A percentile compares a stretch with the other conserved stretches of the same genome.
Conservation (phyloP, 2,888 invertebrate genomes). For the Diarsia dahlii region DNA sequence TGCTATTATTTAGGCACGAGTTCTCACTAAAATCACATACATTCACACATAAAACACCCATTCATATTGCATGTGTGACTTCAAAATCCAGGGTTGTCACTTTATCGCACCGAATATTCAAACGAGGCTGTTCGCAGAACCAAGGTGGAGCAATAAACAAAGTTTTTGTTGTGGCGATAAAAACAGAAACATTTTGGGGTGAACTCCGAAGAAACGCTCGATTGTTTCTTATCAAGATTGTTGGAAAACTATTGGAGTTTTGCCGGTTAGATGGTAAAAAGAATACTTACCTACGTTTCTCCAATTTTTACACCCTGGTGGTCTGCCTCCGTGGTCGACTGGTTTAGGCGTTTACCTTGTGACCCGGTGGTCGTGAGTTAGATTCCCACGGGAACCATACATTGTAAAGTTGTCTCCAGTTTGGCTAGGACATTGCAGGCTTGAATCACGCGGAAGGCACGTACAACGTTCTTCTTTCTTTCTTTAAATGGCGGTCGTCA, state of each 20-base stretch:
- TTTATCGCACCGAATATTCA: conserved; percentile 37
- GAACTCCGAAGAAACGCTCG: conserved; percentile 50
- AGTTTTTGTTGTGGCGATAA: conserved; percentile 45
- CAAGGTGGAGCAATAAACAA: conserved; percentile 28
- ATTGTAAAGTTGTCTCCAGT: no score
- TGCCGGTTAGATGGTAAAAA: conserved; percentile 38
- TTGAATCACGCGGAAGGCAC: no score
- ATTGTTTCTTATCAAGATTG: conserved; percentile 71
- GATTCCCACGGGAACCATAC: no score
- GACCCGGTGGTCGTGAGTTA: no score
- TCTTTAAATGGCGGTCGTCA: no score
- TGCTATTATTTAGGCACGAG: no score
- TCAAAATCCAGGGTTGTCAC: conserved; percentile 6
- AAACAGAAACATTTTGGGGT: conserved; percentile 55
- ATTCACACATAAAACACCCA: background rate
- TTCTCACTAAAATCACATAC: background rate
- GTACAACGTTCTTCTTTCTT: no score
- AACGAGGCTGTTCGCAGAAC: conserved; percentile 25
- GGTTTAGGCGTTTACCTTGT: no score
- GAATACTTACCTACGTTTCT: no score
- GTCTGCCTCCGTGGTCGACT: no score
- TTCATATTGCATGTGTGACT: conserved; percentile 8
- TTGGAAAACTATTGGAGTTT: conserved; percentile 68
- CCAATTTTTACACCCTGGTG: no score
- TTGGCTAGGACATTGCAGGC: no score